Base-by-base conservation (phyloP, 2,888 invertebrate genomes). In the Tuta absoluta region DNA sequence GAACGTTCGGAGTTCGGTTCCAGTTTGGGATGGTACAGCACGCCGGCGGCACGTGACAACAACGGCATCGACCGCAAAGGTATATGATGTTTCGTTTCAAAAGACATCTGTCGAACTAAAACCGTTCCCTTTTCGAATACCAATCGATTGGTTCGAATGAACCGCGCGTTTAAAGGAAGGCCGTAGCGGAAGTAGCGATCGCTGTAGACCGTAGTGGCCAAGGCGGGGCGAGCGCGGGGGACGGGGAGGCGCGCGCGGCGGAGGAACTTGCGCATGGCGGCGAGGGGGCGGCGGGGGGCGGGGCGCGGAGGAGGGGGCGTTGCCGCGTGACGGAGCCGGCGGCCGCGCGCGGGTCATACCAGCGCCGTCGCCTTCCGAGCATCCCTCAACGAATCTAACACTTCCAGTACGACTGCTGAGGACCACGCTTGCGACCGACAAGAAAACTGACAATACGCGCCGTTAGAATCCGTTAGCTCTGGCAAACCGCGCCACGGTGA, bases 401-500 rank as follows among this genome's bases (percentile, higher is more conserved):
- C 98, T 93, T 99, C 99, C 72, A 99, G 90, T 71, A 98, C 92
- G 67, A 95, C 93, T 62, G 95, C 96, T 80, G 97, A 94, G 86
- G 98, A 98, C 99, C 99, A 99, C 1, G 99, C 99, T 91, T 99
- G 99, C 60, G 98, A 96, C 75, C 95, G 94, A 81, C 98, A 99
- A 71, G 98, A 98, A 84, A 96, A 96, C 33, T 86, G 84, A 84
- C 99, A 99, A 79, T 90, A 93, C 37, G 94, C 91, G 69, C 99
- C 99, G 80, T 95, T 94, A 69, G 94, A 94, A 86, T 99, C 98
- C 53, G 98, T 99, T 64, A 99, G 92, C 91, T 99, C 99, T 14
- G 99, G 98, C 73, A 99, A 93, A 38, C 98, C 98, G 79, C 96
- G 94, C 99, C 99, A 99, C 49, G 94, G 94, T 53, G 96, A 96